phyloP scores from a whole-genome alignment of 2,888 invertebrate species.

The Hesperia comma region DNA sequence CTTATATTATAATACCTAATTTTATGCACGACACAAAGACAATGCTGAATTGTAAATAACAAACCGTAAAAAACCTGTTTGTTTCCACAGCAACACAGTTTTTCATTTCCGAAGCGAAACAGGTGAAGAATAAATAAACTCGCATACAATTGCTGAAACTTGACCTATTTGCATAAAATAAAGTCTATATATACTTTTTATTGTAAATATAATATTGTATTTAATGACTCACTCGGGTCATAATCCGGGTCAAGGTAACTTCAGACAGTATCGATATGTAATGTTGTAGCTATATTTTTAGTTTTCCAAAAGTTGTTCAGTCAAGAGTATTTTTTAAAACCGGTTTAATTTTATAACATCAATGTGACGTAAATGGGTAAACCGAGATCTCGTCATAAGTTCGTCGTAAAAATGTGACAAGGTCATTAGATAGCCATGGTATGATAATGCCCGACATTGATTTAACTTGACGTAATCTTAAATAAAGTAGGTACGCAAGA shows the following conservation, averaged over 20 bases:
- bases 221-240: constrained; percentile 14
- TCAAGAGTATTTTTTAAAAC: constrained; percentile 15
- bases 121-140: neutral
- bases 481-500: constrained; percentile 38
- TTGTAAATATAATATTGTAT: neutral
- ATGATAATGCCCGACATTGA: constrained; percentile 60
- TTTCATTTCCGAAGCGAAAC: constrained; percentile 5
- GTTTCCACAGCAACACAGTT: neutral
- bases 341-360: constrained; percentile 18
- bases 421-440: constrained; percentile 39
- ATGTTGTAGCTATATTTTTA: neutral
- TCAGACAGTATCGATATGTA: constrained; percentile 26
- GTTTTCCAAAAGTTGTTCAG: constrained; percentile 19
- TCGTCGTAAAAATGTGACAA: constrained; percentile 38
- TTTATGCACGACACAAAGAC: neutral
- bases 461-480: constrained; percentile 53
- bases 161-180: constrained; percentile 14
- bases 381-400: constrained; percentile 20
- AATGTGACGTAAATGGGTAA: constrained; percentile 27
- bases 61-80: too few species aligned
- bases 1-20: constrained; percentile 23
- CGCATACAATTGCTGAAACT: constrained; percentile 4
- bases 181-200: neutral
- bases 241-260: constrained; percentile 31
- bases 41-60: neutral